Percentiles rank a stretch among this genome's conserved stretches.
Evolutionary conservation across 2,113 vertebrate genomes (phyloP).

Genomic region (Callaeas wilsoni): DNA sequence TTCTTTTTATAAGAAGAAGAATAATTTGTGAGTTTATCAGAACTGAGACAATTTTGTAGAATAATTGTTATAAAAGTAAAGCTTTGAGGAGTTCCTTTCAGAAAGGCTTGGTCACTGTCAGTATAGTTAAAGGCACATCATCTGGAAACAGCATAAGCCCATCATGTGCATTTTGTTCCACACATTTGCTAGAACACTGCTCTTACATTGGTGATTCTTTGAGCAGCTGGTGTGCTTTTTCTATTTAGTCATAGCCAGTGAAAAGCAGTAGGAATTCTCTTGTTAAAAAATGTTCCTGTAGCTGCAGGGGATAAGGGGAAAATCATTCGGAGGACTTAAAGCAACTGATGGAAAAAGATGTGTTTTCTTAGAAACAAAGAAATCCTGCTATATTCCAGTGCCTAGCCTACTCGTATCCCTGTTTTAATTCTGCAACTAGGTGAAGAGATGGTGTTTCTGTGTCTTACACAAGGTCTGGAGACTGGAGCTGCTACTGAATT

Average conservation of each 20-base stretch:
- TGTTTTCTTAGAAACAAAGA: not conserved
- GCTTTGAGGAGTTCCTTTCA: not conserved
- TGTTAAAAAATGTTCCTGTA: not conserved
- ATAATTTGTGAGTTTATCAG: not conserved
- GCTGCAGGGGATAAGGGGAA: not conserved
- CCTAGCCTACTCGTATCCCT: not conserved
- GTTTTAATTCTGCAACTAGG: not conserved
- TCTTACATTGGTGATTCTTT: not conserved
- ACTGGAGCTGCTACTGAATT: not conserved
- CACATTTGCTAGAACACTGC: not conserved
- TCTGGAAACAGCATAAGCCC: not conserved
- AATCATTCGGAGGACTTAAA: not conserved
- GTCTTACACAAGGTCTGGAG: not conserved
- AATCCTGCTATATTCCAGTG: not conserved
- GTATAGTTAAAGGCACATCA: not conserved
- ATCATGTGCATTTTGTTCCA: not conserved
- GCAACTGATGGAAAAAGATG: not conserved
- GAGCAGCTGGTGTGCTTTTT: not conserved
- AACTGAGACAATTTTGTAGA: not conserved
- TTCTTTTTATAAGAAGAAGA: not conserved
- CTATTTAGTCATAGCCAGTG: not conserved
- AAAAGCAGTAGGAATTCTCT: not conserved
- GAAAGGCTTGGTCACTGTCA: not conserved
- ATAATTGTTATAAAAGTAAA: not conserved
- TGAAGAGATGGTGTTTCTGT: not conserved